Evolutionary conservation across 2,888 invertebrate genomes (phyloP).

Genomic region (Pemphredon lugubris): DNA sequence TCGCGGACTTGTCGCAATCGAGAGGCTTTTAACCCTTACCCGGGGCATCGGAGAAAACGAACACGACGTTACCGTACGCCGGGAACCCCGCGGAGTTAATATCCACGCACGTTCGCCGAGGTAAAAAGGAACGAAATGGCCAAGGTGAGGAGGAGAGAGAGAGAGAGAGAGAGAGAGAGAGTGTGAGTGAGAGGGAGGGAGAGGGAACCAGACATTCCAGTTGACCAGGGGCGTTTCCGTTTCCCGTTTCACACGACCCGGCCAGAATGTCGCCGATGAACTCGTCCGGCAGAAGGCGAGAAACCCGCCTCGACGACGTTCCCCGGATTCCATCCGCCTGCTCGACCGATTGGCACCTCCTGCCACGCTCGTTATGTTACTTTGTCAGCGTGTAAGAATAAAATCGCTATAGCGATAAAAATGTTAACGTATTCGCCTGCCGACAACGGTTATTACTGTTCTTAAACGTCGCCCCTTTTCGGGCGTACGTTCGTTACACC

Average conservation of each 20-base stretch:
- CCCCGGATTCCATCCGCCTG: slow-evolving; percentile 57
- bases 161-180: slow-evolving; percentile 16
- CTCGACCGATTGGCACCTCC: slow-evolving; percentile 60
- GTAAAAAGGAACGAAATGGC: slow-evolving; percentile 7
- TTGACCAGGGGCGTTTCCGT: slow-evolving; percentile 66
- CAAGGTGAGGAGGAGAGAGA: slow-evolving; percentile 7
- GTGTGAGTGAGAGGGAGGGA: slow-evolving; percentile 4
- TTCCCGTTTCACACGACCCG: slow-evolving; percentile 70
- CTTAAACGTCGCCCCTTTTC: slow-evolving; percentile 9
- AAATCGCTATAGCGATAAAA: slow-evolving; percentile 48
- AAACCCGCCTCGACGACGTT: slow-evolving; percentile 57
- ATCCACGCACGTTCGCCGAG: slow-evolving; percentile 40
- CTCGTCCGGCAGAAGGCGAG: slow-evolving; percentile 58
- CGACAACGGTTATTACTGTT: slow-evolving; percentile 26
- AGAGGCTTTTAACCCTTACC: slow-evolving; percentile 31
- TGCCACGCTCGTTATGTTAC: slow-evolving; percentile 55
- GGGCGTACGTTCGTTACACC: slow-evolving; percentile 14
- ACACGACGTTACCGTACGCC: slow-evolving; percentile 20
- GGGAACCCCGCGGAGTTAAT: slow-evolving; percentile 49
- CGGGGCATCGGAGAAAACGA: slow-evolving; percentile 16
- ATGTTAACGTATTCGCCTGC: slow-evolving; percentile 48
- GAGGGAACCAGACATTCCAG: slow-evolving; percentile 60
- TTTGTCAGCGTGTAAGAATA: slow-evolving; percentile 48
- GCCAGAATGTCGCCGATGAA: slow-evolving; percentile 64
- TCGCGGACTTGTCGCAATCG: slow-evolving; percentile 18